Base-by-base conservation (phyloP, 2,113 vertebrate genomes). In the Eptesicus fuscus region DNA sequence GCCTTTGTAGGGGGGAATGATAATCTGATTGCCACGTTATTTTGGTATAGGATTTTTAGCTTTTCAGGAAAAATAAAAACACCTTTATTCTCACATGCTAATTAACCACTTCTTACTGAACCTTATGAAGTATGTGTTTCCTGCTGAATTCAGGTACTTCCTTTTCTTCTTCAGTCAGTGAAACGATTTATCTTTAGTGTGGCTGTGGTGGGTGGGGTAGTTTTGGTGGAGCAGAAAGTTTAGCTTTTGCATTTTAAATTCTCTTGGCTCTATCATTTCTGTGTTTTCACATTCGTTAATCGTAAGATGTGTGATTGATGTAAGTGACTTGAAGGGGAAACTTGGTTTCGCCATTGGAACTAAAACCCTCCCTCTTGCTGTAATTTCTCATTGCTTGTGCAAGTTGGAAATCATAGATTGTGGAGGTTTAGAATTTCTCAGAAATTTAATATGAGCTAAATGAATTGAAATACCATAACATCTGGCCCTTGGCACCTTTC, bases 1-100 rank as follows among this genome's bases (percentile, higher is more conserved):
- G 65, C 59, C 44, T 70, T 74, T 78, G 12, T 74, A 7, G 71
- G 84, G 88, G 51, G 49, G 32, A 69, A 78, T 83, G 93, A 18
- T 56, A 80, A 88, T 32, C 35, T 40, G 44, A 70, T 73, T 69
- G 37, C 18, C n/a, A 71, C 56, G 28, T 78, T 86, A 61, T 83
- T 91, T 84, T 87, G 77, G 40, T 74, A 86, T 88, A 76, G 18
- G 30, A 56, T 93, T 91, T 90, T 88, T 92, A n/a, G 79, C 56
- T 82, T 88, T 95, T 77, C 23, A 84, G 71, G 51, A 35, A 51
- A 67, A 74, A 83, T 61, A 71, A 3, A 20, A 7, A 0, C 12
- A 8, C 17, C 7, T 73, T 30, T 83, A 11, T 30, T 76, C 30
- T 93, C 70, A 44, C 44, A 1, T 47, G 65, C 25, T 84, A 85